Evolutionary conservation across 2,888 invertebrate species (phyloP), one percentile per base, ranked within the genome.

Genomic region (Drosophila kokeensis): DNA sequence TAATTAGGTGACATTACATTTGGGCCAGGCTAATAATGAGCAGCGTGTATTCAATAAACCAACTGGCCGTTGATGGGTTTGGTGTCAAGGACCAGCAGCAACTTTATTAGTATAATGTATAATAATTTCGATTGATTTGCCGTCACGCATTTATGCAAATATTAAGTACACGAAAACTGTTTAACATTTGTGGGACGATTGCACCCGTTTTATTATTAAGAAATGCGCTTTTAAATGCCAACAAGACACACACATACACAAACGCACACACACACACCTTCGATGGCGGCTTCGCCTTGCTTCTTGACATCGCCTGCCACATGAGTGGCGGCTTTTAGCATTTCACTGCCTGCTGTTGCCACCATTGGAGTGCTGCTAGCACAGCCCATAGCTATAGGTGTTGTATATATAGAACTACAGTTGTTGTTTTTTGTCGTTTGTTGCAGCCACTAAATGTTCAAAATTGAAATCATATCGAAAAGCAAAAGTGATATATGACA

Each of bases 351-450:
- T 60, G 90, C 90, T 30, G 92, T 91, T 69, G 92, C 92, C 79
- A 92, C 83, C 92, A 92, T 91, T 63, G 92, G 92, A 53, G 91
- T 90, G 87, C 92, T 92, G 81, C 91, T 87, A 61, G 92, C 92
- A 73, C 92, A 92, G 82, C 92, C 92, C 92, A 92, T 92, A 66
- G 71, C 75, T 78, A 53, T 58, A 53, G 24, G n/a, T 50, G 21
- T 73, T 45, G 13, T 42, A 49, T 69, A 57, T 69, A 66, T 64
- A 72, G 70, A 58, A 67, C 30, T 48, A 18, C 32, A 38, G 52
- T 57, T 21, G 48, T 42, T 13, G 7, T 38, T 38, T 4, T 42
- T 29, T 21, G 8, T 15, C 10, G 21, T 3, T 29, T 40, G 6
- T 18, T 57, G 27, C 45, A 38, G 30, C 18, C 55, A 55, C 62